Conservation (phyloP, 2,113 vertebrate genomes). For the Emydocephalus ijimae region DNA sequence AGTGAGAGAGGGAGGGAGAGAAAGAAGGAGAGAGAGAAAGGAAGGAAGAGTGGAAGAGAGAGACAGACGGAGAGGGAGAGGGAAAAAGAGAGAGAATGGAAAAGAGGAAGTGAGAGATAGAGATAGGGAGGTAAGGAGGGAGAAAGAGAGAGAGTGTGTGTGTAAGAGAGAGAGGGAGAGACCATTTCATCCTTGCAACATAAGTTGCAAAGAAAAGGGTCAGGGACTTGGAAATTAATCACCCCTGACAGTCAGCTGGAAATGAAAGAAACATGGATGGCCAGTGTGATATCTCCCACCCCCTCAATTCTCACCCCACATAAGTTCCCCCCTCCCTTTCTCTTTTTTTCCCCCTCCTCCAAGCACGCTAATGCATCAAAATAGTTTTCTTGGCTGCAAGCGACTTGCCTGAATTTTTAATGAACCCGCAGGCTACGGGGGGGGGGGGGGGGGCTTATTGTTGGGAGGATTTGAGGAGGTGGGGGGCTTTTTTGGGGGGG, state of each 20-base stretch:
- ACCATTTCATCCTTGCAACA: neutral
- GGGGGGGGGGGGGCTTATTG: neutral
- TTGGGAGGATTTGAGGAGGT: neutral
- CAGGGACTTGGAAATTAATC: neutral
- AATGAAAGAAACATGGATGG: neutral
- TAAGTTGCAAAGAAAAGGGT: neutral
- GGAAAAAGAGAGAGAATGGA: too few relatives aligned
- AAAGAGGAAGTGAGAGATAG: too few relatives aligned
- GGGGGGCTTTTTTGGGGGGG: neutral
- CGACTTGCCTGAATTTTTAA: constrained; percentile 43
- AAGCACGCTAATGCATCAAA: constrained; percentile 27
- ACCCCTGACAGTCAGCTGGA: neutral
- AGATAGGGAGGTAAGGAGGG: too few relatives aligned
- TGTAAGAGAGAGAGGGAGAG: too few relatives aligned
- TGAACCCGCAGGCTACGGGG: constrained; percentile 29
- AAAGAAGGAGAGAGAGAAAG: too few relatives aligned
- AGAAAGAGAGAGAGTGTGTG: too few relatives aligned
- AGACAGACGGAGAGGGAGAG: too few relatives aligned
- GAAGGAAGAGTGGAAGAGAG: too few relatives aligned
- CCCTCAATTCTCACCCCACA: neutral
- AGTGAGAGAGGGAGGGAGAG: too few relatives aligned
- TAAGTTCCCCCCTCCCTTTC: neutral
- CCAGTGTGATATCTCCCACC: neutral
- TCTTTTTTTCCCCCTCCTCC: neutral
- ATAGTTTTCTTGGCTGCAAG: constrained; percentile 34